Evolutionary conservation across 2,797 vertebrate species (phyloP).

Genomic region (Spheniscus humboldti): DNA sequence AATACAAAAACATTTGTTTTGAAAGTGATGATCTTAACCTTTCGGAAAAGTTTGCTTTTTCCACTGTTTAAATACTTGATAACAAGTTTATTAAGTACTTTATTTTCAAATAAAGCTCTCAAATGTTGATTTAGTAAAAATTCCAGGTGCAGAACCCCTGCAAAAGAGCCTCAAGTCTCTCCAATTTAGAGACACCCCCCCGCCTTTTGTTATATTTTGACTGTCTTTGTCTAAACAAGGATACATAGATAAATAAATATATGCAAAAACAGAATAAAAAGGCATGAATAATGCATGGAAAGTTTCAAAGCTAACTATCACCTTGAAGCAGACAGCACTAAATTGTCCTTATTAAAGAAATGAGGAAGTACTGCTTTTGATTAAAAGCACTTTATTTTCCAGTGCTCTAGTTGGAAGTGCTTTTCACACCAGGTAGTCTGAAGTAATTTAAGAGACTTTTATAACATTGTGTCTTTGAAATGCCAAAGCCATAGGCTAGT

Average conservation of each 20-base stretch:
- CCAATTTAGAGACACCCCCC: background rate
- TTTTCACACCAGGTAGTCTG: background rate
- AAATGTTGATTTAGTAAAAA: background rate
- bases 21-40: background rate
- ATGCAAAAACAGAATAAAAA: background rate
- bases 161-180: background rate
- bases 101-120: background rate
- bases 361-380: background rate
- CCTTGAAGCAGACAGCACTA: background rate
- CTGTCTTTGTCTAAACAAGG: background rate
- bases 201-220: background rate
- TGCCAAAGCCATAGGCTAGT: background rate
- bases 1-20: background rate
- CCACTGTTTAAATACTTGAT: background rate
- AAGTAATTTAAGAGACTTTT: background rate
- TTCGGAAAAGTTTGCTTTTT: background rate
- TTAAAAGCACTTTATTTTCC: background rate
- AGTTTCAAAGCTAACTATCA: background rate
- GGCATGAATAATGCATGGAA: background rate
- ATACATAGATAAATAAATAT: background rate
- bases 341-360: background rate
- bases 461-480: background rate
- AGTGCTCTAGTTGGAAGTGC: background rate
- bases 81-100: background rate
- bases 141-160: background rate